Base-by-base conservation (phyloP, 2,113 vertebrate species). In the Strix aluco region DNA sequence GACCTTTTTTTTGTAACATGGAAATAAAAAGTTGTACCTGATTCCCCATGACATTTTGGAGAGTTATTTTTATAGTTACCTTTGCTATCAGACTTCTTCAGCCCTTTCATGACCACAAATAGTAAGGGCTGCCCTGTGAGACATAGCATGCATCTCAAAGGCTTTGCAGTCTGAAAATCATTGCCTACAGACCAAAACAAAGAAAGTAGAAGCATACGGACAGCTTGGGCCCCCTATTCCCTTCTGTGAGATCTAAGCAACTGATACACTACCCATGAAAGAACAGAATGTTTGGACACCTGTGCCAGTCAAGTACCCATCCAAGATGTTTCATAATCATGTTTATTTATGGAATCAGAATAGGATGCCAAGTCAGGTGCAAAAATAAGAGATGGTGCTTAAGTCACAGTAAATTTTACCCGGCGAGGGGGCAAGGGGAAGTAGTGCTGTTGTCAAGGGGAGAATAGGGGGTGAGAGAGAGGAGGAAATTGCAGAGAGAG, bases 201-300 rank as follows among this genome's bases (percentile, higher is more conserved):
- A 95, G 61, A 72, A 96, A 94, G 51, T 19, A 67, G 79, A 95
- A 86, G 44, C 72, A 74, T 44, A 42, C 73, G 82, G 79, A 55
- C 25, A 80, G 12, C 23, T 80, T 69, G 44, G 72, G 12, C 32
- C 34, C 25, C 21, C 30, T 91, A 27, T 88, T 96, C 36, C 66
- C 44, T 42, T 72, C 61, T 51, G 38, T 13, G 52, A 97, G 92
- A 91, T 70, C 42, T 59, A 70, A 96, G 88, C 32, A 71, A 69
- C 36, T 82, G 96, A 96, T 86, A 92, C 1, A 3, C 27, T 59
- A 49, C 27, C 71, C 52, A 51, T 82, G 46, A 84, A 90, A 93
- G 67, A 96, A 71, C 38, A 86, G 85, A 90, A 91, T 97, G 88
- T 95, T 97, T 96, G 87, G 87, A 95, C 93, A 97, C 87, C 85